A percentile compares a stretch with the other conserved stretches of the same genome.
phyloP scores from a whole-genome alignment of 2,113 vertebrate genomes.

The Cygnus buccinator region DNA sequence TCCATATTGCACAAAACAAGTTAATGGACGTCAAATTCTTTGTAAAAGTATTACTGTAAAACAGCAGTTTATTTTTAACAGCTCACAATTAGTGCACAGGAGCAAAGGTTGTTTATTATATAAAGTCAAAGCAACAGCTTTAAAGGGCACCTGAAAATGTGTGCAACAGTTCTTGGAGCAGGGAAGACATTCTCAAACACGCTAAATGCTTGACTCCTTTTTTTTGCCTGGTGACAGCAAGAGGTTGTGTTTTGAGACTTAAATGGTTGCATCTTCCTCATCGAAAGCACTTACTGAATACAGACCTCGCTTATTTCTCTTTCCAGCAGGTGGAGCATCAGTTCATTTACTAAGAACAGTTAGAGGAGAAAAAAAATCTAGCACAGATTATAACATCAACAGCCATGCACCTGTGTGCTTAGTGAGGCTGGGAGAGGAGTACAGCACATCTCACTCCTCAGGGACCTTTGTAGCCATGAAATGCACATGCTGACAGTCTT shows the following conservation, averaged over 20 bases:
- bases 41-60: background rate
- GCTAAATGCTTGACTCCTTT: background rate
- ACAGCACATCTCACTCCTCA: background rate
- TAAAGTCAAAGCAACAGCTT: background rate
- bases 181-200: background rate
- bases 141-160: background rate
- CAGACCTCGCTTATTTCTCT: background rate
- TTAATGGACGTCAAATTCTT: background rate
- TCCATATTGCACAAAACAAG: background rate
- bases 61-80: background rate
- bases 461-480: background rate
- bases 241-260: background rate
- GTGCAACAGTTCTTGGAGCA: background rate
- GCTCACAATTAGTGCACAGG: background rate
- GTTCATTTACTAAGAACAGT: background rate
- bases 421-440: background rate
- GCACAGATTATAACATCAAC: accelerated
- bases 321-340: constrained; percentile 66
- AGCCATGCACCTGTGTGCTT: background rate
- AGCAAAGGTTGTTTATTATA: background rate
- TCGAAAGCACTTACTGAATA: background rate
- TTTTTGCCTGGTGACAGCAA: background rate
- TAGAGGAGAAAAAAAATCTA: background rate
- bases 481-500: no score
- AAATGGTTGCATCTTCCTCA: background rate